Percentiles rank a stretch among this genome's conserved stretches.
These are phyloP conservation scores for Enteromius paludinosus DNA, from an alignment of 2,797 vertebrate genomes.

Conservation along the genomic window DNA sequence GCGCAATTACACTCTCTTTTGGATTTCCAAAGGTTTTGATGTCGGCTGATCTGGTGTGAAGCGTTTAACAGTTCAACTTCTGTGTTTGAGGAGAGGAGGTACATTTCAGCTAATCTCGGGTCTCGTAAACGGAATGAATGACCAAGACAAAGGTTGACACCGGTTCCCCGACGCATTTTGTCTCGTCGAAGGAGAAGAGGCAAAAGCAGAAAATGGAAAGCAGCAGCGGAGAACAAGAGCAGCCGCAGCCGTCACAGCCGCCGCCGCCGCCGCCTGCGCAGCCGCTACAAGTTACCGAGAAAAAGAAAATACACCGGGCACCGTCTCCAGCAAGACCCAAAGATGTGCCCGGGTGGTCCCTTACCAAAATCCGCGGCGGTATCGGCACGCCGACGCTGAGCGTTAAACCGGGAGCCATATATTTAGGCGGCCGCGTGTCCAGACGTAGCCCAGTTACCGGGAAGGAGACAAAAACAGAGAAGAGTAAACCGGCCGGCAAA, in stretches of 20 bases:
- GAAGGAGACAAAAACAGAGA: constrained; percentile 76
- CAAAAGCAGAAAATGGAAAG: constrained; percentile 81
- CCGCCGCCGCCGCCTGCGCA: constrained; percentile 54
- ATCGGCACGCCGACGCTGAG: constrained; percentile 75
- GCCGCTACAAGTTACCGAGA: constrained; percentile 69
- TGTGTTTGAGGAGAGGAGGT: constrained; percentile 58
- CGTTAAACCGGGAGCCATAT: constrained; percentile 77
- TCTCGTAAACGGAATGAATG: constrained; percentile 80
- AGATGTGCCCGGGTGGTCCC: constrained; percentile 90
- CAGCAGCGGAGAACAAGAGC: constrained; percentile 71
- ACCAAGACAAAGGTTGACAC: constrained; percentile 86
- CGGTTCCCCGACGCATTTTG: constrained; percentile 76
- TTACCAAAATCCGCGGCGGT: constrained; percentile 87
- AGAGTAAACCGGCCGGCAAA: constrained; percentile 73
- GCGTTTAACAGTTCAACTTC: constrained; percentile 64
- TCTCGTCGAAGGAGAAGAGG: constrained; percentile 81
- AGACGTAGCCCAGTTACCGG: constrained; percentile 73
- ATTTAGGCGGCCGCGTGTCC: constrained; percentile 79
- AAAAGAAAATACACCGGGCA: constrained; percentile 89
- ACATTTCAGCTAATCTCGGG: constrained; percentile 66
- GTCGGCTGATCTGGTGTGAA: constrained; percentile 51
- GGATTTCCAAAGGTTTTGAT: constrained; percentile 8
- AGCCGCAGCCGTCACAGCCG: constrained; percentile 62
- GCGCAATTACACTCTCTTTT: background rate
- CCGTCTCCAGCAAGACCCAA: constrained; percentile 94